Base-by-base conservation (phyloP, 1,140 invertebrate genomes). In the Zaprionus ghesquierei region DNA sequence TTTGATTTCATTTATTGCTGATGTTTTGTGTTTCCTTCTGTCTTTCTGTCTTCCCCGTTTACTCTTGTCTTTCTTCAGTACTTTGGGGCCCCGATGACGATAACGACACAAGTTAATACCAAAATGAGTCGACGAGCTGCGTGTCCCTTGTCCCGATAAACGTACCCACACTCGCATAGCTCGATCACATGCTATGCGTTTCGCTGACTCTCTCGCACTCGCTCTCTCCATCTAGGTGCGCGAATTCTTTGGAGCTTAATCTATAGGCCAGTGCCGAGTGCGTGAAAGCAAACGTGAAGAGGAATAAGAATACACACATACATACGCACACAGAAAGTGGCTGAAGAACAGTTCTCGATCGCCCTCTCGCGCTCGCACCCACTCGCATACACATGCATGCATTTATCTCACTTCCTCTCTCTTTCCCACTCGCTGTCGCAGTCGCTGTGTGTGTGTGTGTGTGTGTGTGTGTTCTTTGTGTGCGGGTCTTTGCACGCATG, bases 1-100 rank as follows among this genome's bases (percentile, higher is more conserved):
- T 76, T 81, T 84, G 66, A 80, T 85, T 82, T 86, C 62, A 75
- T 86, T 71, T 87, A 63, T 69, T 75, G 70, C 60, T 70, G 69
- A 56, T 85, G 58, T 63, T 62, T 56, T 35, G 56, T 66, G n/a
- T n/a, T n/a, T n/a, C n/a, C n/a, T n/a, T n/a, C n/a, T 81, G 27
- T 29, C 27, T 29, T 29, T 9, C 27, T 9, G 27, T 29, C 9
- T 29, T 9, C 1, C 27, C 70, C 46, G 20, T 55, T 23, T 77
- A 53, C 53, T 65, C 33, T 61, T 49, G 23, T n/a, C 27, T 38
- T 18, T 31, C 31, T 60, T 55, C 38, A n/a, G n/a, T n/a, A n/a
- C n/a, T n/a, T n/a, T n/a, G n/a, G n/a, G n/a, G n/a, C n/a, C n/a
- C 31, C 20, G 51, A 63, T 70, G 51, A 70, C 68, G 31, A 46